Conservation (phyloP, 2,797 vertebrate genomes). For the Kryptolebias ocellatus region DNA sequence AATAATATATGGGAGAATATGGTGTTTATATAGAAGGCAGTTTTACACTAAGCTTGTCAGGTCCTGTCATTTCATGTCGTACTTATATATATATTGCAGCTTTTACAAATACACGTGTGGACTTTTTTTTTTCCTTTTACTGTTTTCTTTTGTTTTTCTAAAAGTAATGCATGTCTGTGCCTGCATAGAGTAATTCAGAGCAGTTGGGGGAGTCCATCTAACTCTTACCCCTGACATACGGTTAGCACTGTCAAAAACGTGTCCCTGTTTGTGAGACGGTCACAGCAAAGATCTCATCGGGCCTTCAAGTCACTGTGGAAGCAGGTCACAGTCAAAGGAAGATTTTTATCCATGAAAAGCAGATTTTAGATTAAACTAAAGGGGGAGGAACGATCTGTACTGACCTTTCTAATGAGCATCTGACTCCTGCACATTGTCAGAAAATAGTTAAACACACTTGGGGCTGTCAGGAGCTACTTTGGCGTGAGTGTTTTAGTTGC, state of each 20-base stretch:
- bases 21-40: constrained; percentile 82
- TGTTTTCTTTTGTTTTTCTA: constrained; percentile 8
- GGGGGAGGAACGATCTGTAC: constrained; percentile 12
- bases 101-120: constrained; percentile 55
- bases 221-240: constrained; percentile 36
- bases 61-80: constrained; percentile 73
- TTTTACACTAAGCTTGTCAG: constrained; percentile 82
- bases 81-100: constrained; percentile 67
- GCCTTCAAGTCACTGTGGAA: constrained; percentile 54
- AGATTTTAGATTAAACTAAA: constrained; percentile 49
- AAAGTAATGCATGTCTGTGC: constrained; percentile 66
- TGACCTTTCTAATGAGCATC: constrained; percentile 37
- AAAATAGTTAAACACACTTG: constrained; percentile 37
- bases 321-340: constrained; percentile 39
- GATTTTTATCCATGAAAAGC: constrained; percentile 49
- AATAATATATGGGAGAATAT: constrained; percentile 86
- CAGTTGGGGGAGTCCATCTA: constrained; percentile 50
- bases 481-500: constrained; percentile 4
- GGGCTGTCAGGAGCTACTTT: constrained; percentile 49
- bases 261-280: constrained; percentile 60
- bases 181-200: constrained; percentile 60
- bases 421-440: constrained; percentile 31
- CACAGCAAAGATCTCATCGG: constrained; percentile 47
- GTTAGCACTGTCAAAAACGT: constrained; percentile 57
- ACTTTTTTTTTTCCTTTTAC: constrained; percentile 21